These are phyloP conservation scores for Cosmia pyralina DNA, from an alignment of 2,888 invertebrate genomes.

Conservation along the genomic window DNA sequence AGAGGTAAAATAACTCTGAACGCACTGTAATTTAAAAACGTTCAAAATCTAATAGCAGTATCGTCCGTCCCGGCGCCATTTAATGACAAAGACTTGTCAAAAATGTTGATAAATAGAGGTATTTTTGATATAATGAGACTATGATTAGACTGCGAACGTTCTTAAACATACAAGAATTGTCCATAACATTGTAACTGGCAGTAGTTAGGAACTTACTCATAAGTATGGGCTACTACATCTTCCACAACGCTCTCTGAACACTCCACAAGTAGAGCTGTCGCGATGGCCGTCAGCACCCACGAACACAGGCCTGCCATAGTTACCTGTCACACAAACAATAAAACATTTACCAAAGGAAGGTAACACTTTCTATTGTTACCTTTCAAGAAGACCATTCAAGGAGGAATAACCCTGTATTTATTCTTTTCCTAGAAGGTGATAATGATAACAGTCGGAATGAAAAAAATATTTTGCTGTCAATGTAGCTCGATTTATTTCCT, in stretches of 20 bases:
- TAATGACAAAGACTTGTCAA: not conserved
- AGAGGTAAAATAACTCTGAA: not conserved
- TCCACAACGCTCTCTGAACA: constrained; percentile 70
- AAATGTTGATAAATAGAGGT: no score
- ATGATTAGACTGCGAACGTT: not conserved
- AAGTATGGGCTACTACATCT: constrained; percentile 69
- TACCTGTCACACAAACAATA: constrained; percentile 62
- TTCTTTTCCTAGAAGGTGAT: constrained; percentile 12
- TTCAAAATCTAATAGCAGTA: not conserved
- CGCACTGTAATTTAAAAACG: not conserved
- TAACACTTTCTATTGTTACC: constrained; percentile 28
- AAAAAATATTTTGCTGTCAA: not conserved
- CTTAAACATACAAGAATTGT: not conserved
- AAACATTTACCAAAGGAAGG: constrained; percentile 22
- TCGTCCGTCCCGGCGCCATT: not conserved
- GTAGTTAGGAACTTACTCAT: constrained; percentile 76
- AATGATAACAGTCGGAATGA: no score
- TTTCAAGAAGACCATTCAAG: not conserved
- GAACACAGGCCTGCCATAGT: constrained; percentile 68
- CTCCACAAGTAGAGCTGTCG: constrained; percentile 72
- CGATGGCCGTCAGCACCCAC: constrained; percentile 70
- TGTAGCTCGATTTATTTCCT: not conserved
- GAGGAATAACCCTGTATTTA: constrained; percentile 1
- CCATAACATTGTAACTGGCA: not conserved
- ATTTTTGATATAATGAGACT: not conserved